Percentiles rank a stretch among this genome's conserved stretches.
These are phyloP conservation scores for Biston stratarius DNA, from an alignment of 2,888 invertebrate species.

Conservation along the genomic window DNA sequence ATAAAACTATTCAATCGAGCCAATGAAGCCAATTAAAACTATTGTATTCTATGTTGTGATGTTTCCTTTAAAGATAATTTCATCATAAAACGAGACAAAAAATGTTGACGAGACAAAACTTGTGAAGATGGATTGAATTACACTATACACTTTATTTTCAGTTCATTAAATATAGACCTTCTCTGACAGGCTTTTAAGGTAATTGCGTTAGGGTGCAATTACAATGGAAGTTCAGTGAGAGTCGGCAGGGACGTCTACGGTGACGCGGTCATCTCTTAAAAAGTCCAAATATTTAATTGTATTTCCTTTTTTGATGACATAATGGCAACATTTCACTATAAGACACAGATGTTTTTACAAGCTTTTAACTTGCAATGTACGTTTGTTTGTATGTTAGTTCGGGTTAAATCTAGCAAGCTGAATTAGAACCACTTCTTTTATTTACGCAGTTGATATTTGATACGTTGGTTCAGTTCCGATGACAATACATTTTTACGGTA, in stretches of 20 bases:
- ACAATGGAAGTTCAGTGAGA: constrained; percentile 54
- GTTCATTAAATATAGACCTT: constrained; percentile 77
- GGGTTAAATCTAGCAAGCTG: too few species aligned
- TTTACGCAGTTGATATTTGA: too few species aligned
- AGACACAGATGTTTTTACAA: too few species aligned
- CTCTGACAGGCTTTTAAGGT: constrained; percentile 83
- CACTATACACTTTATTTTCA: constrained; percentile 78
- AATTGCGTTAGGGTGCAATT: constrained; percentile 80
- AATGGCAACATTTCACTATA: too few species aligned
- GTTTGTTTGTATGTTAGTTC: too few species aligned
- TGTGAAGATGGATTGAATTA: constrained; percentile 68
- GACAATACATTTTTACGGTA: too few species aligned
- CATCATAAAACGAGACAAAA: constrained; percentile 16
- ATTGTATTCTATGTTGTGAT: not conserved
- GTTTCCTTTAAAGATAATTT: constrained; percentile 4
- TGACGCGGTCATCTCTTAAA: not conserved
- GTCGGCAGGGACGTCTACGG: too few species aligned
- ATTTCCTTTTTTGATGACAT: too few species aligned
- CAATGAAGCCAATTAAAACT: not conserved
- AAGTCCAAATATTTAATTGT: not conserved
- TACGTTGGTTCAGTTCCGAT: too few species aligned
- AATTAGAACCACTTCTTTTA: too few species aligned
- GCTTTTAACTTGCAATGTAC: too few species aligned
- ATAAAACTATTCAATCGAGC: not conserved
- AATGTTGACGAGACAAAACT: constrained; percentile 16